Percentiles rank a stretch among this genome's conserved stretches.
Evolutionary conservation across 2,113 vertebrate species (phyloP).

Genomic region (Elgaria multicarinata): DNA sequence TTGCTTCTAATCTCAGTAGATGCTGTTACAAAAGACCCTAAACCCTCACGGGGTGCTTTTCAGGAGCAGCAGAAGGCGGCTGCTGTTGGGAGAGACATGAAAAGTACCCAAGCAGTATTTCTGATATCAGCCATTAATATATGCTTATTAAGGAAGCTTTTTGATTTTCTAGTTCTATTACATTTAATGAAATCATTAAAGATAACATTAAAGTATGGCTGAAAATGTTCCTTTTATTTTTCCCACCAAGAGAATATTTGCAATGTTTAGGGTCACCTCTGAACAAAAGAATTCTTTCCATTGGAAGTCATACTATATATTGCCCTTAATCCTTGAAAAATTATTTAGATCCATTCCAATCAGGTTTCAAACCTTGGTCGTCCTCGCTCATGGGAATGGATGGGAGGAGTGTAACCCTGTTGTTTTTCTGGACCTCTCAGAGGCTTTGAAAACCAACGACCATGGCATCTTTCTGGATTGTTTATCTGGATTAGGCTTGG

Average conservation of each 20-base stretch:
- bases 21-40: background rate
- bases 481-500: too few relatives aligned
- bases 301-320: background rate
- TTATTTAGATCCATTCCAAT: too few relatives aligned
- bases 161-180: background rate
- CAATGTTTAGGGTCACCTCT: background rate
- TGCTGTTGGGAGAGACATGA: background rate
- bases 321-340: background rate
- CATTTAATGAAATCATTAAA: background rate
- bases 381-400: too few relatives aligned
- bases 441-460: too few relatives aligned
- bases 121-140: background rate
- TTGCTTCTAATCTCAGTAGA: background rate
- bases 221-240: background rate
- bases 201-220: background rate
- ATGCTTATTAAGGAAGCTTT: background rate
- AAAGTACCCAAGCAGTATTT: background rate
- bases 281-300: background rate
- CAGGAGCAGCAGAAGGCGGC: background rate
- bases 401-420: too few relatives aligned
- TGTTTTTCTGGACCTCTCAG: too few relatives aligned
- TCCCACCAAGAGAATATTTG: background rate
- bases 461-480: too few relatives aligned
- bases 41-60: background rate
- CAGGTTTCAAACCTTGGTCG: too few relatives aligned